These are phyloP conservation scores for Platerodrilus igneus DNA, from an alignment of 2,888 invertebrate genomes.

Conservation along the genomic window DNA sequence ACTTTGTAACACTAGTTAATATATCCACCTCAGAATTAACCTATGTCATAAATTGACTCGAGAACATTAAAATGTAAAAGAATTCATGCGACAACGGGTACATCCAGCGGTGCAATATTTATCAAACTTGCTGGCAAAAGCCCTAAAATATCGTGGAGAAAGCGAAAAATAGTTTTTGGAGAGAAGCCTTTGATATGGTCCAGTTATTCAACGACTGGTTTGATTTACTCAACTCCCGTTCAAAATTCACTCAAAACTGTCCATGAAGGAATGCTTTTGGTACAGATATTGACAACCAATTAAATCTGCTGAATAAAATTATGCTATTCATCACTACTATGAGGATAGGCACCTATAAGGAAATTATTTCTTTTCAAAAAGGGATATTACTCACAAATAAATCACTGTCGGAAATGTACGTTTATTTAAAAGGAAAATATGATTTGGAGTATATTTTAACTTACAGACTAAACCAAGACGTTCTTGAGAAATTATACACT, in stretches of 20 bases:
- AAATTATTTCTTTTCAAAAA: constrained; percentile 16
- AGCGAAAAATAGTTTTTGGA: constrained; percentile 12
- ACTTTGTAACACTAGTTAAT: neutral
- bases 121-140: constrained; percentile 16
- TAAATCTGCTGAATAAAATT: constrained; percentile 4
- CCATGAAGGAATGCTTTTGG: constrained; percentile 14
- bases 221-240: constrained; percentile 13
- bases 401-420: neutral
- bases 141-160: constrained; percentile 15
- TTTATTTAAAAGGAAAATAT: constrained; percentile 4
- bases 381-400: constrained; percentile 12
- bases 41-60: constrained; percentile 22
- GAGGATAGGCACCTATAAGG: constrained; percentile 13
- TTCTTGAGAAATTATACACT: constrained; percentile 2
- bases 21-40: constrained; percentile 20
- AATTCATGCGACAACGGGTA: constrained; percentile 15
- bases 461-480: no score
- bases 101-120: constrained; percentile 10
- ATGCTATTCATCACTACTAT: constrained; percentile 5
- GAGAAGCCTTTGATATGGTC: constrained; percentile 3
- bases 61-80: constrained; percentile 22
- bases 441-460: constrained; percentile 4
- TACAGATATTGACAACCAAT: constrained; percentile 6
- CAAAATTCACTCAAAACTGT: constrained; percentile 12
- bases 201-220: constrained; percentile 18